Base-by-base conservation (phyloP, 30 jellyfish, hydroid and myxozoan species). In the Pseudorhiza aurosa region DNA sequence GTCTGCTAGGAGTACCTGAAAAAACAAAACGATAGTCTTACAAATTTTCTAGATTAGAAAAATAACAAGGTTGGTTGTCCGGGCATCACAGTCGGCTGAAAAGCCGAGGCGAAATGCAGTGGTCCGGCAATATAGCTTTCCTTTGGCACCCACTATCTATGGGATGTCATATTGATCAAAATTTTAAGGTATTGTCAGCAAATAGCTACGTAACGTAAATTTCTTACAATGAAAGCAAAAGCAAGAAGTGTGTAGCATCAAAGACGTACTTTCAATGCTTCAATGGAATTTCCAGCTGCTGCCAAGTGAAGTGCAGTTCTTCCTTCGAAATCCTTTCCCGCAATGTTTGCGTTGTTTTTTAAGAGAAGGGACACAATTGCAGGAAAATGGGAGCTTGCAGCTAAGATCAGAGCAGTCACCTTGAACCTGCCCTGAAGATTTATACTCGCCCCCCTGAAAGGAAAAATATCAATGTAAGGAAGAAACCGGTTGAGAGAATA, bases 231-330 rank as follows among this genome's bases (percentile, higher is more conserved):
- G n/a, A n/a, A n/a, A n/a, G n/a, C n/a, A n/a, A n/a, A n/a, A n/a
- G n/a, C n/a, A n/a, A n/a, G n/a, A n/a, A n/a, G n/a, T n/a, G n/a
- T n/a, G n/a, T n/a, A n/a, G n/a, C n/a, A n/a, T n/a, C 18, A 39
- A 9, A 19, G 4, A 33, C 28, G 18, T 77, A 91, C 98, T 91
- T 91, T 43, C 36, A 91, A 69, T 35, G 96, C 88, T 19, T 78
- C 77, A 29, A 70, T 51, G 25, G 88, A 65, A 57, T 91, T 73
- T 22, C 88, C 89, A 0, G 81, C 68, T 18, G 91, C 88, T 3
- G 96, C 98, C 10, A 91, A 42, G 72, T 91, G 98, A 8, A 91
- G 49, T 4, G 96, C 98, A 21, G 98, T 91, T 14, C 81, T 85
- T 21, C 90, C 98, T 80, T 91, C 98, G 42, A 43, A 68, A 71